These are phyloP conservation scores for Bombus difficillimus DNA, from an alignment of 1,140 invertebrate genomes.

Conservation along the genomic window DNA sequence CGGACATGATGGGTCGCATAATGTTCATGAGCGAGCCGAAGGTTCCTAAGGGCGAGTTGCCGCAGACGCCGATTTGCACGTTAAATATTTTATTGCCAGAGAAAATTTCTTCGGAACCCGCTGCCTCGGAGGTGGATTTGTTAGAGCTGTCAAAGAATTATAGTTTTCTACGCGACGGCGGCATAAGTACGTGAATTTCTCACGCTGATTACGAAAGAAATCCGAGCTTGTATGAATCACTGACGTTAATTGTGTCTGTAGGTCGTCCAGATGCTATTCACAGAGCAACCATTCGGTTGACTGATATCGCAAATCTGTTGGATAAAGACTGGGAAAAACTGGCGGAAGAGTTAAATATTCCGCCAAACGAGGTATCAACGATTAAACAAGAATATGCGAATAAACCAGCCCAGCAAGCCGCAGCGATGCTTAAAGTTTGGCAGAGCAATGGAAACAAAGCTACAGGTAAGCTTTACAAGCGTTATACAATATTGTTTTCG, in stretches of 20 bases:
- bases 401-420: slow-evolving; percentile 94
- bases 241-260: slow-evolving; percentile 57
- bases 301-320: slow-evolving; percentile 95
- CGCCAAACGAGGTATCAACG: slow-evolving; percentile 92
- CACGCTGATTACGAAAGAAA: neutral
- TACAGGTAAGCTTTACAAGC: slow-evolving; percentile 83
- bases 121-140: slow-evolving; percentile 88
- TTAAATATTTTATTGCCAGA: slow-evolving; percentile 94
- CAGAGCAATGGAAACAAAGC: slow-evolving; percentile 89
- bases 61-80: slow-evolving; percentile 94
- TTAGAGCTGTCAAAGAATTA: slow-evolving; percentile 87
- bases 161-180: slow-evolving; percentile 84
- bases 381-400: slow-evolving; percentile 94
- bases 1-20: slow-evolving; percentile 88
- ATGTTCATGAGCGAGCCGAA: slow-evolving; percentile 98
- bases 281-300: slow-evolving; percentile 91
- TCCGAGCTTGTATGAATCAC: no score
- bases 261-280: slow-evolving; percentile 88
- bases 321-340: slow-evolving; percentile 96
- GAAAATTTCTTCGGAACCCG: slow-evolving; percentile 87
- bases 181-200: slow-evolving; percentile 80
- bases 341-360: slow-evolving; percentile 92
- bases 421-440: slow-evolving; percentile 97
- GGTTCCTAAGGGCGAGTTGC: slow-evolving; percentile 90
- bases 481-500: neutral